Conservation (phyloP, 2,113 vertebrate species). For the Sceloporus undulatus region DNA sequence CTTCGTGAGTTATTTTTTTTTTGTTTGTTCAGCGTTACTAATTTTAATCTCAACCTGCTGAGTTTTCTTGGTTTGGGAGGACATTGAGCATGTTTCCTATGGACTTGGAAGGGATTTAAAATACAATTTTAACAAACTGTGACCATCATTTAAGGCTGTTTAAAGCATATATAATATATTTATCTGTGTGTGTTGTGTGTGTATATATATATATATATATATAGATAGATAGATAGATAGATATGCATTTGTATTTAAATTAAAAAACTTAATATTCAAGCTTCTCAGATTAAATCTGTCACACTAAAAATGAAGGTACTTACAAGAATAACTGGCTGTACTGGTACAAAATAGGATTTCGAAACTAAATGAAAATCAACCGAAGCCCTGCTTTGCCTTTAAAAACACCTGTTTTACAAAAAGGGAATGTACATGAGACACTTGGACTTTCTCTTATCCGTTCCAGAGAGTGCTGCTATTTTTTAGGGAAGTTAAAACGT, state of each 20-base stretch:
- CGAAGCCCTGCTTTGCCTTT: conserved; percentile 73
- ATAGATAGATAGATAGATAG: conserved; percentile 41
- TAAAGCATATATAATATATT: conserved; percentile 59
- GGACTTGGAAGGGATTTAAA: conserved; percentile 49
- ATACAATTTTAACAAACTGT: conserved; percentile 42
- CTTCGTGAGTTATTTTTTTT: neutral
- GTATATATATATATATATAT: conserved; percentile 35
- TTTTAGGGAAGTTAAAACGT: conserved; percentile 78
- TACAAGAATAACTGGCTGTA: conserved; percentile 74
- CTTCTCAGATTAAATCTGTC: conserved; percentile 69
- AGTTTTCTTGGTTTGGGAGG: conserved; percentile 11
- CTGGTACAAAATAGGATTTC: conserved; percentile 77
- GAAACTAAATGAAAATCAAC: conserved; percentile 78
- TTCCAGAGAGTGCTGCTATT: conserved; percentile 67
- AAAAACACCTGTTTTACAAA: conserved; percentile 77
- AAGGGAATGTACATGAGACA: conserved; percentile 71
- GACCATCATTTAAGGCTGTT: conserved; percentile 77
- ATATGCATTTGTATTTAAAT: conserved; percentile 58
- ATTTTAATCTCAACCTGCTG: conserved; percentile 4
- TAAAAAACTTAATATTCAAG: conserved; percentile 74
- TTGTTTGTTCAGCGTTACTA: conserved; percentile 41
- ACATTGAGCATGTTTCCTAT: conserved; percentile 47
- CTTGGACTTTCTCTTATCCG: conserved; percentile 61
- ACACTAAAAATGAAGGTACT: conserved; percentile 72
- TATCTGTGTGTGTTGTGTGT: conserved; percentile 41